Evolutionary conservation across 2,888 invertebrate species (phyloP).

Genomic region (Tupiocoris notatus): DNA sequence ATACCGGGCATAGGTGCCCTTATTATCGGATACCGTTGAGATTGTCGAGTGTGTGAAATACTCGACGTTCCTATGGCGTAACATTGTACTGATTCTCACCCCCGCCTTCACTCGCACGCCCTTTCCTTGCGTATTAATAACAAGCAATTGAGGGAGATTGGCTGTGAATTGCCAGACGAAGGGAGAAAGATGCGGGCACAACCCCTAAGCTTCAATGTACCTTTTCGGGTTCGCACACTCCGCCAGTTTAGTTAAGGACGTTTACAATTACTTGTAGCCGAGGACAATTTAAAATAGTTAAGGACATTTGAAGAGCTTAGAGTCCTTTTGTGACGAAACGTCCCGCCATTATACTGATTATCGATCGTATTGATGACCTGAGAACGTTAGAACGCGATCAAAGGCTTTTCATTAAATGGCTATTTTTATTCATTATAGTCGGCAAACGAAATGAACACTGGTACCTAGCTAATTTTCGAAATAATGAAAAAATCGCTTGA

Average conservation of each 20-base stretch:
- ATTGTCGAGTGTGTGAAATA: not conserved
- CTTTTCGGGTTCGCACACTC: not conserved
- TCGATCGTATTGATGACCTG: no score
- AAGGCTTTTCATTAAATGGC: no score
- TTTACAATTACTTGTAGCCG: not conserved
- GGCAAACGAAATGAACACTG: no score
- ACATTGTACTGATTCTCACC: not conserved
- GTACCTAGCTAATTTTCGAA: no score
- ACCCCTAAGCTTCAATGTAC: constrained; percentile 1
- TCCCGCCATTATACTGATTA: no score
- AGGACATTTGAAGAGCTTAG: not conserved
- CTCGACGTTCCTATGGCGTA: not conserved
- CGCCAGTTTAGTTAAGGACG: not conserved
- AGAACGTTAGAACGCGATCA: no score
- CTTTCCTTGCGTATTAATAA: not conserved
- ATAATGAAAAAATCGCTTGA: no score
- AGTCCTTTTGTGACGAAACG: no score
- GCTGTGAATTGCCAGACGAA: constrained; percentile 23
- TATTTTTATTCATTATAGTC: no score
- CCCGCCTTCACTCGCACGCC: not conserved
- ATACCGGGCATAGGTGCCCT: no score
- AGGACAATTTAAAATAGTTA: not conserved
- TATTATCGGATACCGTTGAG: no score
- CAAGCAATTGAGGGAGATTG: constrained; percentile 29
- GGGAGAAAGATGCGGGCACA: constrained; percentile 9